Conservation (phyloP, 2,888 invertebrate genomes). For the Ommatoiulus sabulosus region DNA sequence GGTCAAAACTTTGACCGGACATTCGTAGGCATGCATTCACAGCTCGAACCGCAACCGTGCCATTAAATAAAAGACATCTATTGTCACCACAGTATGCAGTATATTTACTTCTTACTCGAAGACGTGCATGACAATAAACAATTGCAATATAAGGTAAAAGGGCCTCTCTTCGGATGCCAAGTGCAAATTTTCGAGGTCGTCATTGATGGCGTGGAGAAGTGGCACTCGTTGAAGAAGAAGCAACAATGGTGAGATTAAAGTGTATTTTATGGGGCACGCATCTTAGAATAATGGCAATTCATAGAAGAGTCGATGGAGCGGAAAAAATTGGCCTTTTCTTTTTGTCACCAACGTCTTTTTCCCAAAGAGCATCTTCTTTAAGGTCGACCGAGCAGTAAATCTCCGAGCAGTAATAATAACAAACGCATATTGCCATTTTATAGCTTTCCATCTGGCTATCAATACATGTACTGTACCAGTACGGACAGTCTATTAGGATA, state of each 20-base stretch:
- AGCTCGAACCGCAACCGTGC: too few species aligned
- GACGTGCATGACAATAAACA: background rate
- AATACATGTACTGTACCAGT: background rate
- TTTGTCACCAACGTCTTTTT: conserved; percentile 30
- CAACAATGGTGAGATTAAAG: conserved; percentile 29
- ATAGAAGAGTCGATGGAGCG: conserved; percentile 43
- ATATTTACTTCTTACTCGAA: background rate
- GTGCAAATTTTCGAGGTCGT: conserved; percentile 16
- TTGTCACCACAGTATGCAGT: background rate
- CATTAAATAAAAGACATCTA: too few species aligned
- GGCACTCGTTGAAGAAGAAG: background rate
- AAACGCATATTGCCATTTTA: background rate
- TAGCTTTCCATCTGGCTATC: conserved; percentile 4
- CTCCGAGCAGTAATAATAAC: conserved; percentile 17
- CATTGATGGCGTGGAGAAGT: background rate
- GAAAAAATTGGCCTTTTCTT: background rate
- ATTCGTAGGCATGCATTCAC: too few species aligned
- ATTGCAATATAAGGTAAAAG: background rate
- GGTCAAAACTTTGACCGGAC: too few species aligned
- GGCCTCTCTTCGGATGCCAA: background rate
- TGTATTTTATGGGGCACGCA: conserved; percentile 36
- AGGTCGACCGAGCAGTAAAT: conserved; percentile 15
- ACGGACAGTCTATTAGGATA: background rate
- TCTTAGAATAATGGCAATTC: conserved; percentile 39
- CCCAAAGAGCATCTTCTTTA: background rate